These are phyloP conservation scores for Opisthocomus hoazin DNA, from an alignment of 2,113 vertebrate genomes.

Conservation along the genomic window DNA sequence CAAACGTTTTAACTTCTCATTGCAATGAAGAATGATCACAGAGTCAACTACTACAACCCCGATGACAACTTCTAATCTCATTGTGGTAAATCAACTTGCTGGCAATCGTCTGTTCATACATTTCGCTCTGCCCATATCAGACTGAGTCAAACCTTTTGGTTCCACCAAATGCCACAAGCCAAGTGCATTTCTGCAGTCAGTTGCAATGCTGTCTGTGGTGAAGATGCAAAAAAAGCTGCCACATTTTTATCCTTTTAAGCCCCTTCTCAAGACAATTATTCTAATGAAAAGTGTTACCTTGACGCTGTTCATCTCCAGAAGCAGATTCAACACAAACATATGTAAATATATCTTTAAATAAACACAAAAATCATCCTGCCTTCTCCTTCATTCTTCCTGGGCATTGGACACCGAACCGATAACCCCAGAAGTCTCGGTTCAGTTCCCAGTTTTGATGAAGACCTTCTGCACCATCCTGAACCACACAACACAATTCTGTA, in stretches of 20 bases:
- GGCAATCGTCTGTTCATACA: neutral
- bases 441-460: neutral
- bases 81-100: conserved; percentile 10
- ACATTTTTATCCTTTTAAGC: neutral
- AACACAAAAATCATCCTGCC: neutral
- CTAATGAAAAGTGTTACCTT: neutral
- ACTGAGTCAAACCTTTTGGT: conserved; percentile 10
- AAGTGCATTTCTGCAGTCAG: neutral
- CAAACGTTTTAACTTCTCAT: neutral
- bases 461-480: neutral
- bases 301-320: neutral
- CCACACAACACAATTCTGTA: neutral
- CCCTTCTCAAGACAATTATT: neutral
- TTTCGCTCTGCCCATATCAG: conserved; percentile 19
- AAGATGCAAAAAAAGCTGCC: neutral
- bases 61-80: neutral
- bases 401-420: neutral
- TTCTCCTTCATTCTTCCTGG: neutral
- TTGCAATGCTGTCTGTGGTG: neutral
- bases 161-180: conserved; percentile 6
- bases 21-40: neutral
- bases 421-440: neutral
- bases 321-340: neutral
- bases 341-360: neutral
- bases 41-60: neutral